Percentiles rank a stretch among this genome's conserved stretches.
Evolutionary conservation across 2,797 vertebrate genomes (phyloP).

Genomic region (Eulemur albifrons): DNA sequence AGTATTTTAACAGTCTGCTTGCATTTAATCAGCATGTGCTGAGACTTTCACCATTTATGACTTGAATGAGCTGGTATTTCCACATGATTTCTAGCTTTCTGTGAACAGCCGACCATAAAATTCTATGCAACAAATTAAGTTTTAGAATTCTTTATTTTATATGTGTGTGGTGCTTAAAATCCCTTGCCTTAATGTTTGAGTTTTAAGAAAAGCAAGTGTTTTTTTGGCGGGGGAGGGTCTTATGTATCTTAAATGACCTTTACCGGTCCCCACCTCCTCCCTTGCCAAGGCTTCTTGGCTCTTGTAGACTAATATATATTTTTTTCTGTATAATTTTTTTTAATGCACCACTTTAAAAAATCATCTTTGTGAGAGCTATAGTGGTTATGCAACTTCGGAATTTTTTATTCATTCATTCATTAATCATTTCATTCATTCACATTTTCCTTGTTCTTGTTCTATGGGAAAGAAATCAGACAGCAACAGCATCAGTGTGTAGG

Average conservation of each 20-base stretch:
- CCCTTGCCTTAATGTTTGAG: not conserved
- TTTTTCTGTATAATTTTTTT: not conserved
- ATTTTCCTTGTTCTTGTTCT: not conserved
- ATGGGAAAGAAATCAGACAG: not conserved
- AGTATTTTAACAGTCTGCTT: not conserved
- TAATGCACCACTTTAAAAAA: not conserved
- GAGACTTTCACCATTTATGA: not conserved
- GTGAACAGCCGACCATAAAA: not conserved
- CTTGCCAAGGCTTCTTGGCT: not conserved
- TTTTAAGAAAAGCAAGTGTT: not conserved
- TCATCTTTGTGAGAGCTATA: not conserved
- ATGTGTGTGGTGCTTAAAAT: not conserved
- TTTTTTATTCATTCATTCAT: not conserved
- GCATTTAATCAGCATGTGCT: not conserved
- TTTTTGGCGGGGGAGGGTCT: not conserved
- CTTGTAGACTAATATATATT: not conserved
- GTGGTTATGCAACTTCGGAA: not conserved
- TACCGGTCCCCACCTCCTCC: fast-evolving
- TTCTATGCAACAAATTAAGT: not conserved
- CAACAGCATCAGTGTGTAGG: not conserved
- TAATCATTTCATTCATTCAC: not conserved
- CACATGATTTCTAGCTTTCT: not conserved
- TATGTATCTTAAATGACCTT: not conserved
- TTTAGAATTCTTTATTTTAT: not conserved
- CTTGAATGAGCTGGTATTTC: not conserved